A percentile compares a stretch with the other conserved stretches of the same genome.
Evolutionary conservation across 2,113 vertebrate species (phyloP).

Genomic region (Rhineura floridana): DNA sequence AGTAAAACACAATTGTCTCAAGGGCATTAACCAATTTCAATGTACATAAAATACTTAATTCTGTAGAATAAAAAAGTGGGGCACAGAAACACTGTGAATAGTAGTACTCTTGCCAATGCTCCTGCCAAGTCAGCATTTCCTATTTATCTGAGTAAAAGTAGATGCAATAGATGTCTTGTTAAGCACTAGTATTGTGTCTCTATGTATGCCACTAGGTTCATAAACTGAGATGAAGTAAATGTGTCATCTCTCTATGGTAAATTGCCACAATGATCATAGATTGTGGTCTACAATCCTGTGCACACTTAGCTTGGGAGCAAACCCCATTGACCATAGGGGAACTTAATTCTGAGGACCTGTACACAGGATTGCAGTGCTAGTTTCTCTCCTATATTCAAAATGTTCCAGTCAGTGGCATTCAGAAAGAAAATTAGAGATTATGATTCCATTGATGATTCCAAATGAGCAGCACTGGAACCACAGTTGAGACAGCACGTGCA

Average conservation of each 20-base stretch:
- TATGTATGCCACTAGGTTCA: constrained; percentile 84
- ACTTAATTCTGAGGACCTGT: neutral
- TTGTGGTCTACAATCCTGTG: neutral
- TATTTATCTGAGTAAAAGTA: constrained; percentile 80
- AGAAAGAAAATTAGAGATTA: constrained; percentile 28
- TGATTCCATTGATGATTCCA: neutral
- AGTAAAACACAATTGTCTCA: constrained; percentile 77
- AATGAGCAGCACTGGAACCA: neutral
- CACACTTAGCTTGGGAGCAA: neutral
- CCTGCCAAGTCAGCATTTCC: constrained; percentile 79
- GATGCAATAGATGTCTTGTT: constrained; percentile 79
- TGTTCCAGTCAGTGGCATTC: neutral
- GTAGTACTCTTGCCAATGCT: constrained; percentile 75
- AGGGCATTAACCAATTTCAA: constrained; percentile 83
- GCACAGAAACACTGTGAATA: constrained; percentile 83
- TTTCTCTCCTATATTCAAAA: constrained; percentile 32
- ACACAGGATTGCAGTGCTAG: neutral
- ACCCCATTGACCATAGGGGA: neutral
- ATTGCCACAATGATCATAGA: constrained; percentile 34
- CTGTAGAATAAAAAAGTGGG: constrained; percentile 74
- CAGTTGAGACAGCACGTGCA: neutral
- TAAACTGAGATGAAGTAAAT: constrained; percentile 84
- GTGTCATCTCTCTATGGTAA: constrained; percentile 81
- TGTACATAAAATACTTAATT: constrained; percentile 80
- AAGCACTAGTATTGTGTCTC: constrained; percentile 83